Conservation (phyloP, 2,888 invertebrate genomes). For the Cephus pulcher region DNA sequence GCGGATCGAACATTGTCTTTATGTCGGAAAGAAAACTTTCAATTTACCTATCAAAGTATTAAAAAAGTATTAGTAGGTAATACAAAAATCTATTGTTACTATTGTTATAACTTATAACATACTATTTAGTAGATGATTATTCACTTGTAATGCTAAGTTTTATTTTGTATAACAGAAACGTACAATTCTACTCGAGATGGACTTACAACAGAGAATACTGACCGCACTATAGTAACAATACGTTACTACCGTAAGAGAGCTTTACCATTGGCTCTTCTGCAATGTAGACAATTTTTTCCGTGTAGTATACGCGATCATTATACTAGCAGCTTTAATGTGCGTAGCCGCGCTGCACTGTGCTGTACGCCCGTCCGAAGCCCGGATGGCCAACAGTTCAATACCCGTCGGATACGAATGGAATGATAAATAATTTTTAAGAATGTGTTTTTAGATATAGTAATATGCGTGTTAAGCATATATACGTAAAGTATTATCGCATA, state of each 20-base stretch:
- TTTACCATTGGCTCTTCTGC: not conserved
- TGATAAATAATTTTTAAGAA: not conserved
- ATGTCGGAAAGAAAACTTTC: not conserved
- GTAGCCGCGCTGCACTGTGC: not conserved
- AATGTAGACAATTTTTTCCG: not conserved
- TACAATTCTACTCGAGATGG: not conserved
- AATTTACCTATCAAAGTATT: not conserved
- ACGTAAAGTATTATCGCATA: too few relatives aligned
- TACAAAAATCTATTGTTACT: not conserved
- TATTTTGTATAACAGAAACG: not conserved
- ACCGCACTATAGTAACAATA: not conserved
- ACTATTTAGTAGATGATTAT: too few relatives aligned
- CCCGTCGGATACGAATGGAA: not conserved
- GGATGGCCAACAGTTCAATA: not conserved
- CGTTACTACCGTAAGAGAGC: not conserved
- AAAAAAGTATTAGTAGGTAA: not conserved
- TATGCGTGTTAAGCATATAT: not conserved
- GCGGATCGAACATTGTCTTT: not conserved
- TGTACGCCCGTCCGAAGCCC: not conserved
- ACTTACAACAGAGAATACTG: not conserved
- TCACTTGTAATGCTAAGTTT: not conserved
- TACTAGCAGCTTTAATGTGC: not conserved
- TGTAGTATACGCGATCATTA: conserved; percentile 1
- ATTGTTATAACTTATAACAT: not conserved
- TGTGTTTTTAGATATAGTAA: not conserved